phyloP scores from a whole-genome alignment of 1,140 invertebrate genomes.

The Acromyrmex heyeri region DNA sequence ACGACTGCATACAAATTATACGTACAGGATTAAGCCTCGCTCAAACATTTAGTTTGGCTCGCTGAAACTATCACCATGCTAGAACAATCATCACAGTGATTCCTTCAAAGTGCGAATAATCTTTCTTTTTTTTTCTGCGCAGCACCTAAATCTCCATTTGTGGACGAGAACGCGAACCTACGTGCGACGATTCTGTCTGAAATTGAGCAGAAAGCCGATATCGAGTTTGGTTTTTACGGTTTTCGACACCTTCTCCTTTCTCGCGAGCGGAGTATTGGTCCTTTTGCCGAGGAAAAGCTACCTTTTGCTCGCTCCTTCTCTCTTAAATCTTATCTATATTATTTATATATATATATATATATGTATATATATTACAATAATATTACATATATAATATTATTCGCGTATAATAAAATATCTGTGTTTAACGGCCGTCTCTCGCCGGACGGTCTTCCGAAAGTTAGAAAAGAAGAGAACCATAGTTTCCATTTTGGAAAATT shows the following conservation, averaged over 20 bases:
- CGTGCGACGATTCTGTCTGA: constrained; percentile 49
- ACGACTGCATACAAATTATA: constrained; percentile 5
- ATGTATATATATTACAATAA: constrained; percentile 86
- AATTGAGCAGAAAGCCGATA: constrained; percentile 79
- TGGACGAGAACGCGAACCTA: constrained; percentile 23
- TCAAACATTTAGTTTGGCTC: constrained; percentile 34
- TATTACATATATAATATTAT: constrained; percentile 78
- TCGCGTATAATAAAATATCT: constrained; percentile 86
- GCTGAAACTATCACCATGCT: constrained; percentile 26
- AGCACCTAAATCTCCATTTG: constrained; percentile 29
- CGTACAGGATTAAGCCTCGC: background rate
- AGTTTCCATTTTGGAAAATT: constrained; percentile 76
- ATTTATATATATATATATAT: constrained; percentile 64
- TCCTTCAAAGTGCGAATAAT: constrained; percentile 67
- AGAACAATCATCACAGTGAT: constrained; percentile 70
- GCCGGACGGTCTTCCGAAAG: constrained; percentile 71
- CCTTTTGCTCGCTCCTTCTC: constrained; percentile 64
- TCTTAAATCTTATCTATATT: constrained; percentile 47
- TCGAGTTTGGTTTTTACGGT: constrained; percentile 78
- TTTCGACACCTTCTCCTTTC: constrained; percentile 34
- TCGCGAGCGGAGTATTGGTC: constrained; percentile 73
- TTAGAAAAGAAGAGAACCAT: constrained; percentile 78
- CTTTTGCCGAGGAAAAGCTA: constrained; percentile 73
- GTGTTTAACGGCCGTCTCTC: constrained; percentile 72
- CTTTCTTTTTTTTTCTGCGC: background rate